These are phyloP conservation scores for Montifringilla adamsi DNA, from an alignment of 2,113 vertebrate species.

Conservation along the genomic window DNA sequence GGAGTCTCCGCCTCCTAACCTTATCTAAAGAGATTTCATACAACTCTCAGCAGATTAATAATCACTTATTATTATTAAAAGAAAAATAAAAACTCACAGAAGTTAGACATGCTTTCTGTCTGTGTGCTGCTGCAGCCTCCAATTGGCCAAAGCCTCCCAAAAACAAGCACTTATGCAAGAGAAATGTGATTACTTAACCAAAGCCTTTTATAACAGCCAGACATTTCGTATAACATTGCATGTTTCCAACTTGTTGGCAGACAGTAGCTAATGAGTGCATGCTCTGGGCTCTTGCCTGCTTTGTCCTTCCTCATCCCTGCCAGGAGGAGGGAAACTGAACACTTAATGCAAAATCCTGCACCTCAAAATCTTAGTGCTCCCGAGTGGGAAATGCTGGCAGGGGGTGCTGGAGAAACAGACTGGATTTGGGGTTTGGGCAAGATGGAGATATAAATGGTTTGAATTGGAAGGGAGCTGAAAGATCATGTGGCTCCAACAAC, in stretches of 20 bases:
- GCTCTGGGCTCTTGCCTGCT: background rate
- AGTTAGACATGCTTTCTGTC: background rate
- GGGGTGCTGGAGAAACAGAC: background rate
- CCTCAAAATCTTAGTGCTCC: background rate
- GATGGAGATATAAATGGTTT: background rate
- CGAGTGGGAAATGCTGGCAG: background rate
- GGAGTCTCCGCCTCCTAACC: background rate
- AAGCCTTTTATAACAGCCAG: slow-evolving; percentile 15
- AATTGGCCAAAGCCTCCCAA: background rate
- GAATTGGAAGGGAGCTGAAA: background rate
- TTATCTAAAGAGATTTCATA: background rate
- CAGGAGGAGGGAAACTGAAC: background rate
- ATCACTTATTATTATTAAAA: background rate
- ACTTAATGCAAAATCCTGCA: background rate
- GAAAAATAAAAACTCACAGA: background rate
- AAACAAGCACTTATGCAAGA: slow-evolving; percentile 56
- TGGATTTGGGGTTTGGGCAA: background rate
- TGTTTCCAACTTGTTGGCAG: background rate
- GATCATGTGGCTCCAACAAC: background rate
- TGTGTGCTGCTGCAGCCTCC: background rate
- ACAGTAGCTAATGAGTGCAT: background rate
- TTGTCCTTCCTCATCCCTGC: background rate
- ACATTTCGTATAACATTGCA: background rate
- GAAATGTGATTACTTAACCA: slow-evolving; percentile 34
- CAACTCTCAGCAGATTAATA: background rate